Evolutionary conservation across 1,140 invertebrate species (phyloP).

Genomic region (Anastrepha obliqua): DNA sequence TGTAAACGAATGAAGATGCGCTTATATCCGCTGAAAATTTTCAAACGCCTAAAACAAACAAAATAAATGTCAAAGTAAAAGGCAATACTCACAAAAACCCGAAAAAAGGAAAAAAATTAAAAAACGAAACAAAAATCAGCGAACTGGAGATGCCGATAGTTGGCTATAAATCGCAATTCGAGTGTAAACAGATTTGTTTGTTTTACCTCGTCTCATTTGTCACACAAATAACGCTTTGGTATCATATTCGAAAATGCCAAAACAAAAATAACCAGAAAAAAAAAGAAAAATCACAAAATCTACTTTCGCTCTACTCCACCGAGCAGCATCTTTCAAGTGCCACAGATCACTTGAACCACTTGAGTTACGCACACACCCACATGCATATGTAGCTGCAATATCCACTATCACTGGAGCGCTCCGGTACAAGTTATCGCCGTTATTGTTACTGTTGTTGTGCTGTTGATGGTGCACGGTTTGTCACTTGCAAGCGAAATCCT

Average conservation of each 20-base stretch:
- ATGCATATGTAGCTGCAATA: not conserved
- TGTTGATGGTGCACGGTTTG: not conserved
- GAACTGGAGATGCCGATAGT: not conserved
- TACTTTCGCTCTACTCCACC: not conserved
- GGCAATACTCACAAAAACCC: not conserved
- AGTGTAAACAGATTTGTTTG: conserved; percentile 54
- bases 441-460: not conserved
- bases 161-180: conserved; percentile 47
- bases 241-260: conserved; percentile 48
- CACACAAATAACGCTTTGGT: conserved; percentile 50
- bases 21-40: conserved; percentile 23
- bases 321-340: conserved; percentile 34
- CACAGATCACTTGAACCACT: conserved; percentile 22
- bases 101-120: not conserved
- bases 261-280: conserved; percentile 11
- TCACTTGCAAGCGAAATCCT: not conserved
- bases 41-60: conserved; percentile 16
- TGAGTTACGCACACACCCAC: conserved; percentile 15
- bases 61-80: conserved; percentile 41
- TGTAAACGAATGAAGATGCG: not conserved
- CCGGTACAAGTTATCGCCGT: not conserved
- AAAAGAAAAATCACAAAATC: conserved; percentile 25
- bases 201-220: conserved; percentile 53
- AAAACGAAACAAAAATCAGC: not conserved
- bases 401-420: not conserved